Base-by-base conservation (phyloP, 2,113 vertebrate species). In the Neolamprologus kungweensis region DNA sequence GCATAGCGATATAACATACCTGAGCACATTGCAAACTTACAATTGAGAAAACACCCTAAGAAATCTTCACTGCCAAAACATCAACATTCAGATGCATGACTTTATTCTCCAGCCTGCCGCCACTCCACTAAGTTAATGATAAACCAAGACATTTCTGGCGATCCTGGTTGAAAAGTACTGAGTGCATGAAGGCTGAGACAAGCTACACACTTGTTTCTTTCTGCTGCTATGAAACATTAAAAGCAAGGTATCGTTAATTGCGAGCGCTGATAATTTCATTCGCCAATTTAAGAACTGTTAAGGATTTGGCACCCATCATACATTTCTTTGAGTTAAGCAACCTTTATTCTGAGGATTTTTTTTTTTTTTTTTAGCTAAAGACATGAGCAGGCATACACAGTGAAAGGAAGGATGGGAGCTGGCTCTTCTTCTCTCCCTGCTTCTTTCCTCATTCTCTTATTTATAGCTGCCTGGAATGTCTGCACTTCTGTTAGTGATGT, bases 401-500 rank as follows among this genome's bases (percentile, higher is more conserved):
- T 54, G 11, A 57, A 50, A 78, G 35, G 68, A 80, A 71, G 13
- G 53, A 63, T 68, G 57, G 84, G 83, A 90, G 60, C 58, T 19
- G 51, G 71, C 75, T 85, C 33, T 75, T 88, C 33, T 80, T 42
- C 60, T 79, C 55, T 80, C 65, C 21, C 68, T 7, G 23, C 40
- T 85, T 83, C 81, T 85, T 82, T 63, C 37, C 53, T 68, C 33
- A n/a, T 55, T 50, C 37, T 81, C 83, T 85, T 63, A 90, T 92
- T 90, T 91, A 89, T 84, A 82, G 82, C 81, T 35, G 55, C 45
- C 47, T 83, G 89, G 90, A 91, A 92, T 93, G 91, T 84, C 87
- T 93, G 81, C 63, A 83, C 88, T 91, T 91, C 87, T 87, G 63
- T 45, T 47, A 85, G 81, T 92, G 91, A 95, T 91, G 94, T 94